Conservation (phyloP, 2,113 vertebrate genomes). For the Thymallus thymallus region DNA sequence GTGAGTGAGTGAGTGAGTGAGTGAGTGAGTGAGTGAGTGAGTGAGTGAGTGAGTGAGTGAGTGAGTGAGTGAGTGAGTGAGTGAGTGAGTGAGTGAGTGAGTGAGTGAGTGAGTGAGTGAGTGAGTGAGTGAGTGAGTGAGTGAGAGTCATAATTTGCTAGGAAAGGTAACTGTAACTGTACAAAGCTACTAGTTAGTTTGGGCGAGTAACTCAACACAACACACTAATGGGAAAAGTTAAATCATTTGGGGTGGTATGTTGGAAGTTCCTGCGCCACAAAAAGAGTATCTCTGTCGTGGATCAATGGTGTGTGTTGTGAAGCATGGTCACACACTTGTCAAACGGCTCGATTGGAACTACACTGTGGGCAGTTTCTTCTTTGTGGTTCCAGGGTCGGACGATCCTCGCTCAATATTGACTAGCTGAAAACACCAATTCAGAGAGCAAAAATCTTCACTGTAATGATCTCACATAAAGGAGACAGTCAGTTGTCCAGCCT, state of each 20-base stretch:
- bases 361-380: neutral
- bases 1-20: neutral
- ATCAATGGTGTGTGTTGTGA: conserved; percentile 10
- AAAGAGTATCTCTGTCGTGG: neutral
- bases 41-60: neutral
- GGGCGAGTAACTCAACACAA: no score
- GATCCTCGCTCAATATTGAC: neutral
- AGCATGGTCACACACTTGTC: conserved; percentile 21
- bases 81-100: no score
- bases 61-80: no score
- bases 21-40: no score
- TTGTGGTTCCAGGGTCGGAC: neutral
- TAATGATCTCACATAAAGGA: neutral
- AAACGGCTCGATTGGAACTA: conserved; percentile 13
- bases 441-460: neutral
- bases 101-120: no score
- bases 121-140: no score
- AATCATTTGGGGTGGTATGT: no score
- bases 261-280: neutral
- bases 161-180: no score
- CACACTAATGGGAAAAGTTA: no score
- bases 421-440: neutral
- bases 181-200: no score
- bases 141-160: neutral
- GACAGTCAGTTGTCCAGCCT: no score